Evolutionary conservation across 2,888 invertebrate species (phyloP).

Genomic region (Zelleria hepariella): DNA sequence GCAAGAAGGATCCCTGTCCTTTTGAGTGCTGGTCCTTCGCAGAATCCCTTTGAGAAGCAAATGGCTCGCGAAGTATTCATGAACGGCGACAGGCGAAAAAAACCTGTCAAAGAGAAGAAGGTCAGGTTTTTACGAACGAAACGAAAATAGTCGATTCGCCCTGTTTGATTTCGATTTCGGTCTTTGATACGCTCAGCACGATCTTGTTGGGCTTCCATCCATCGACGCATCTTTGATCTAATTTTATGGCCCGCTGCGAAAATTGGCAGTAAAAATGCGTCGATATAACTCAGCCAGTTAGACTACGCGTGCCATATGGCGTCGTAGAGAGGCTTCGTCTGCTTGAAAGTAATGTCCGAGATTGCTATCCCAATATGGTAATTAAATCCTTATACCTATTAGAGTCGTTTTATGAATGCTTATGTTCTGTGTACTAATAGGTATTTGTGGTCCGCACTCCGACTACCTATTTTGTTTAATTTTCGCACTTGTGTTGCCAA

Average conservation of each 20-base stretch:
- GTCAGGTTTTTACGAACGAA: not conserved
- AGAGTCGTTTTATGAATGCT: too few species aligned
- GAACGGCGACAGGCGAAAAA: not conserved
- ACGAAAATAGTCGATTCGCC: not conserved
- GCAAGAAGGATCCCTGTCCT: not conserved
- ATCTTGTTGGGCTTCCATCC: not conserved
- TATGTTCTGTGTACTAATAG: too few species aligned
- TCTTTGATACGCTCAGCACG: not conserved
- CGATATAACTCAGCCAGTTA: not conserved
- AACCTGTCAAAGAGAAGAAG: not conserved
- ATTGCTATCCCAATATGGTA: not conserved
- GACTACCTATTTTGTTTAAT: too few species aligned
- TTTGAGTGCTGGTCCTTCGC: not conserved
- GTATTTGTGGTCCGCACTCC: too few species aligned
- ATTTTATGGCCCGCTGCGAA: constrained; percentile 1
- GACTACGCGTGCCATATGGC: not conserved
- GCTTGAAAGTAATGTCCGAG: not conserved
- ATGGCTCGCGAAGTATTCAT: not conserved
- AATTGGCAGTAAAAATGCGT: not conserved
- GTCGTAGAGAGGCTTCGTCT: not conserved
- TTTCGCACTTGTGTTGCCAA: too few species aligned
- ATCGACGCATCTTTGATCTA: constrained; percentile 2
- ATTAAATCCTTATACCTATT: too few species aligned
- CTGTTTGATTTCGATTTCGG: not conserved
- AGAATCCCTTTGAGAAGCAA: not conserved